A percentile compares a stretch with the other conserved stretches of the same genome.
These are phyloP conservation scores for Protophormia terraenovae DNA, from an alignment of 2,888 invertebrate species.

Conservation along the genomic window DNA sequence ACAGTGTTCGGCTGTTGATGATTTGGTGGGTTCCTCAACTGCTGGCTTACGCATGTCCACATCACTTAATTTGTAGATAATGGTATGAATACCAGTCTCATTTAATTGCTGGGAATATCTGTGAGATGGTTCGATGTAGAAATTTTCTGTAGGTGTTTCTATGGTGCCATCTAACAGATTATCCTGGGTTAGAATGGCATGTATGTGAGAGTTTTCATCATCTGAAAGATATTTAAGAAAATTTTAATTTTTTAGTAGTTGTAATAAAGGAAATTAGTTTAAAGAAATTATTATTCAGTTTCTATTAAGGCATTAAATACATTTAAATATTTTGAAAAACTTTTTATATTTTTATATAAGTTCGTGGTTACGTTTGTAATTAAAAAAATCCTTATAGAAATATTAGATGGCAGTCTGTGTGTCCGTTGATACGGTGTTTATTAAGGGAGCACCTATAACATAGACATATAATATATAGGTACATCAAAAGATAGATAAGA, in stretches of 20 bases:
- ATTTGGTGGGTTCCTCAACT: slow-evolving; percentile 77
- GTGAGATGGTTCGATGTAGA: slow-evolving; percentile 87
- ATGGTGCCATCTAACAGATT: slow-evolving; percentile 96
- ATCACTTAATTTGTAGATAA: slow-evolving; percentile 92
- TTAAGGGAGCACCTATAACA: too few species aligned
- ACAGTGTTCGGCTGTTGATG: slow-evolving; percentile 76
- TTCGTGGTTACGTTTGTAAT: too few species aligned
- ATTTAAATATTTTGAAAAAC: too few species aligned
- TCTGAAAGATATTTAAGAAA: slow-evolving; percentile 83
- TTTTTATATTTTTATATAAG: too few species aligned
- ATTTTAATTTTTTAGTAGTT: not conserved
- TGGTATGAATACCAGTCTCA: slow-evolving; percentile 86
- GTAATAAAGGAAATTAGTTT: too few species aligned
- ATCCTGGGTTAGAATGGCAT: slow-evolving; percentile 92
- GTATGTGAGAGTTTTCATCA: slow-evolving; percentile 90
- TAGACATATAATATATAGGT: too few species aligned
- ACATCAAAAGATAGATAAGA: too few species aligned
- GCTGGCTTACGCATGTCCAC: slow-evolving; percentile 82
- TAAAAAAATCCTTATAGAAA: too few species aligned
- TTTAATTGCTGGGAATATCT: slow-evolving; percentile 82
- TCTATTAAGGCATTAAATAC: not conserved
- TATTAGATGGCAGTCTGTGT: too few species aligned
- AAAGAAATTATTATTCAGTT: not conserved
- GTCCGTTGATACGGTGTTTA: too few species aligned
- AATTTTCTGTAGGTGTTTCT: slow-evolving; percentile 89